These are phyloP conservation scores for Helobdella robusta DNA, from an alignment of 2,888 invertebrate species.

Conservation along the genomic window DNA sequence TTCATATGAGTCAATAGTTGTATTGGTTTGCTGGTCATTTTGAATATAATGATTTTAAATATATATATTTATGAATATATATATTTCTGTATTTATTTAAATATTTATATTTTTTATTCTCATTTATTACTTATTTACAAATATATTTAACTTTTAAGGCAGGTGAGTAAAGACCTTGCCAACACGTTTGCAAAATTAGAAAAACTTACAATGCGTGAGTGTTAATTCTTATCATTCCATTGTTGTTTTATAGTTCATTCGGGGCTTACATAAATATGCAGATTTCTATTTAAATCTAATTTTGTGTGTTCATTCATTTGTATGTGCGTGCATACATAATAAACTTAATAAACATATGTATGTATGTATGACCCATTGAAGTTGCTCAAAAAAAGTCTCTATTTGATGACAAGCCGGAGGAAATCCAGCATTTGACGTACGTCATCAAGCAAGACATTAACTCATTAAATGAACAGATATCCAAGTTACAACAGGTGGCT, in stretches of 20 bases:
- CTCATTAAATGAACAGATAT: conserved; percentile 90
- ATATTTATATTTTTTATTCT: conserved; percentile 7
- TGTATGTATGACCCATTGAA: too few species aligned
- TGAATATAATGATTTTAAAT: background rate
- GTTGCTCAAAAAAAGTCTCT: conserved; percentile 93
- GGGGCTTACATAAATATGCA: too few species aligned
- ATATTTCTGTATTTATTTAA: background rate
- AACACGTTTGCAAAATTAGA: conserved; percentile 93
- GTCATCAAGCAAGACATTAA: conserved; percentile 92
- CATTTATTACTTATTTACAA: conserved; percentile 10
- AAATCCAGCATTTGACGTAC: conserved; percentile 92
- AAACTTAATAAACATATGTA: too few species aligned
- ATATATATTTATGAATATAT: background rate
- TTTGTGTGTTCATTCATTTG: too few species aligned
- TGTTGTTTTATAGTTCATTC: too few species aligned
- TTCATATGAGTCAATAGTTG: too few species aligned
- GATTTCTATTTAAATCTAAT: too few species aligned
- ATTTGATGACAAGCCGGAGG: conserved; percentile 87
- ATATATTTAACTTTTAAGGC: conserved; percentile 53
- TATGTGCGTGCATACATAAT: too few species aligned
- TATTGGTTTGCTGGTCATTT: too few species aligned
- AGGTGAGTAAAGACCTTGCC: conserved; percentile 85
- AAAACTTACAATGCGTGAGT: conserved; percentile 85
- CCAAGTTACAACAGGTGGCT: conserved; percentile 56
- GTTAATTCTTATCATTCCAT: conserved; percentile 4